These are phyloP conservation scores for Passer montanus DNA, from an alignment of 2,113 vertebrate genomes.

Conservation along the genomic window DNA sequence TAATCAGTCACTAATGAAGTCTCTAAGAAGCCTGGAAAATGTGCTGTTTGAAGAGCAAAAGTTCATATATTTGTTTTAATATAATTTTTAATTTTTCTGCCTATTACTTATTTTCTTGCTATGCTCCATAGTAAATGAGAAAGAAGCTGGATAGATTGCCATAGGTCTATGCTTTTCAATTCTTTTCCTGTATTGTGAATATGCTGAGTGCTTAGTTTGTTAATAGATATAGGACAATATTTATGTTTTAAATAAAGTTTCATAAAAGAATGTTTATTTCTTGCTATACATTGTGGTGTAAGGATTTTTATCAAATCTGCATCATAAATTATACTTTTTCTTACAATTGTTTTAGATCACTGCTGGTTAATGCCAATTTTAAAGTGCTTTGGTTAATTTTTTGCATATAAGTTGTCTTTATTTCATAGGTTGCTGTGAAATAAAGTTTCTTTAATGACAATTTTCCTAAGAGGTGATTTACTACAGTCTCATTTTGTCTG, in stretches of 20 bases:
- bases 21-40: not conserved
- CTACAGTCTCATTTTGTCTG: slow-evolving; percentile 23
- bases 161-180: not conserved
- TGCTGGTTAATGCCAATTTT: not conserved
- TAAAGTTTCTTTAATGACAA: not conserved
- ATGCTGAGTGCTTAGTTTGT: not conserved
- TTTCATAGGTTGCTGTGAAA: not conserved
- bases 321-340: not conserved
- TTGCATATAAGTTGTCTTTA: not conserved
- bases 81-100: not conserved
- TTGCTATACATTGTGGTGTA: not conserved
- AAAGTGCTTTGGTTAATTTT: not conserved
- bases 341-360: not conserved
- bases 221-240: not conserved
- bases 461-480: slow-evolving; percentile 22
- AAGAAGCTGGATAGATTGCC: not conserved
- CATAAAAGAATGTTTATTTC: not conserved
- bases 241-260: not conserved
- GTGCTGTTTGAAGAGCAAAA: not conserved
- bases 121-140: not conserved
- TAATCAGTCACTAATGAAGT: not conserved
- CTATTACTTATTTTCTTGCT: not conserved
- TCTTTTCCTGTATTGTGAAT: not conserved
- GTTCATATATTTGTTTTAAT: not conserved
- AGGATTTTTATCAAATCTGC: not conserved